Conservation (phyloP, 2,888 invertebrate genomes). For the Limenitis camilla region DNA sequence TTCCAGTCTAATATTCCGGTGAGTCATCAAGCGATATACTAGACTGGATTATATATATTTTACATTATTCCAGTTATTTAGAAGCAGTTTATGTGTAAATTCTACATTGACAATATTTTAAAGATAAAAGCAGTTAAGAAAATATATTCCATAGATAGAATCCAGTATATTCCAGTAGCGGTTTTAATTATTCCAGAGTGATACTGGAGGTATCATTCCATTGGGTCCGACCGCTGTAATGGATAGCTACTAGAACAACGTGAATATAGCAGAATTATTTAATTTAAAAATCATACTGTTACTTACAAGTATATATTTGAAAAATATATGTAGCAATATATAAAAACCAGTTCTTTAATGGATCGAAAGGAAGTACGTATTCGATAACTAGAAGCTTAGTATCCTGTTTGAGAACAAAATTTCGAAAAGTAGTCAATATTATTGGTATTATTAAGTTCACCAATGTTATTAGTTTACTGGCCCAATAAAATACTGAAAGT, state of each 20-base stretch:
- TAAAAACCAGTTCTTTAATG: slow-evolving; percentile 34
- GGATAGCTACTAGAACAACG: neutral
- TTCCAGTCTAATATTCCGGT: no score
- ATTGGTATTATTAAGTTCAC: slow-evolving; percentile 38
- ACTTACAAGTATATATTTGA: slow-evolving; percentile 44
- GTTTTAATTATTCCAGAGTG: neutral
- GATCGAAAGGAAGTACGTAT: slow-evolving; percentile 42
- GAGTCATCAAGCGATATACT: no score
- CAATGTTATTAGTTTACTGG: slow-evolving; percentile 35
- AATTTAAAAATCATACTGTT: neutral
- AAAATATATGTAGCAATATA: slow-evolving; percentile 42
- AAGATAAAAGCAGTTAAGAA: no score
- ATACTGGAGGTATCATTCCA: neutral
- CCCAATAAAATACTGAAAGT: slow-evolving; percentile 38
- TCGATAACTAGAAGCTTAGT: slow-evolving; percentile 37
- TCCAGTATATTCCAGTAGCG: no score
- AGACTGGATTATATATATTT: no score
- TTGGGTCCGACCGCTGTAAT: neutral
- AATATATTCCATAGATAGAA: no score
- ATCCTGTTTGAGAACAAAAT: slow-evolving; percentile 33
- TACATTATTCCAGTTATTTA: no score
- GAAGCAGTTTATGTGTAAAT: no score
- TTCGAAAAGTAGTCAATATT: slow-evolving; percentile 33
- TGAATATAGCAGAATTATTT: neutral
- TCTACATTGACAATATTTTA: no score